phyloP scores from a whole-genome alignment of 2,113 vertebrate genomes.

The Ptilorrhoa leucosticta region DNA sequence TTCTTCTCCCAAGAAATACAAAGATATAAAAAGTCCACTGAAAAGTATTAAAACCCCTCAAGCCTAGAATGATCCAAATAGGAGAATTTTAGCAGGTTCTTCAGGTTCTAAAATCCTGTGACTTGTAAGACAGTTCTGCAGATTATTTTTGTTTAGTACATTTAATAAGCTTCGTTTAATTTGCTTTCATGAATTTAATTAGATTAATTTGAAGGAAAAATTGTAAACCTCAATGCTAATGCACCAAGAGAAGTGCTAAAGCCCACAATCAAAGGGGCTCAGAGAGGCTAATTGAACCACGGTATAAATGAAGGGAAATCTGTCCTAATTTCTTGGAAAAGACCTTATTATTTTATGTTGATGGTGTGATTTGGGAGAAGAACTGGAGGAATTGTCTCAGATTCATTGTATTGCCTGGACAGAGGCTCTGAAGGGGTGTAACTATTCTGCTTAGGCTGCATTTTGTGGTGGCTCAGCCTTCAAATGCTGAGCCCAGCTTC shows the following conservation, averaged over 20 bases:
- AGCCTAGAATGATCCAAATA: not conserved
- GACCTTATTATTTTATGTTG: not conserved
- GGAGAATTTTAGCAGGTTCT: not conserved
- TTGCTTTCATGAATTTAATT: not conserved
- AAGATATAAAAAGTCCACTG: not conserved
- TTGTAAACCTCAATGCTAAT: not conserved
- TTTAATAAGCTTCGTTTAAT: not conserved
- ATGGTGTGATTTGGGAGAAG: not conserved
- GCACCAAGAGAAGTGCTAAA: not conserved
- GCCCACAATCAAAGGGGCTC: rapidly evolving
- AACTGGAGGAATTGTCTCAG: not conserved
- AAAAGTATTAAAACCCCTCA: not conserved
- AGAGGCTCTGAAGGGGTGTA: not conserved
- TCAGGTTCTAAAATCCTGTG: not conserved
- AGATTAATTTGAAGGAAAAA: not conserved
- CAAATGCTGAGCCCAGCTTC: rapidly evolving
- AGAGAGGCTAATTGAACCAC: not conserved
- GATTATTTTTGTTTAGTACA: not conserved
- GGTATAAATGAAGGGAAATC: not conserved
- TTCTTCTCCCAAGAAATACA: not conserved
- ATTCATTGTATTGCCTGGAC: not conserved
- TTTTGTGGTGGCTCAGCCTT: not conserved
- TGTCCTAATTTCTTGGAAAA: not conserved
- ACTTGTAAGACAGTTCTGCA: not conserved
- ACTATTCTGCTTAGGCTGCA: not conserved